Evolutionary conservation across 2,797 vertebrate species (phyloP).

Genomic region (Pseudomugil tenellus): DNA sequence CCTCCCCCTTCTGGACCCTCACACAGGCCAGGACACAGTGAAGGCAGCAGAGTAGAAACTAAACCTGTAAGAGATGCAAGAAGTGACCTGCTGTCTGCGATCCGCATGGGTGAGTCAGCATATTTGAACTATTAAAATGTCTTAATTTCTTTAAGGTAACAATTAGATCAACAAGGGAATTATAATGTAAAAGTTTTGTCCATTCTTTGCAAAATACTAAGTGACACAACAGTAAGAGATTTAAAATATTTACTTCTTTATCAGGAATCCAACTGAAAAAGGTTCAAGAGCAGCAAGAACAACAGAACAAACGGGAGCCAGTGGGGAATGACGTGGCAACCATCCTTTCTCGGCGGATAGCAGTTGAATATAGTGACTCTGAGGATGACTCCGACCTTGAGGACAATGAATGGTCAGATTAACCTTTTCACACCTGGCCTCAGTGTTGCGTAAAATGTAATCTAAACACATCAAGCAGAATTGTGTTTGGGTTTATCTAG

Average conservation of each 20-base stretch:
- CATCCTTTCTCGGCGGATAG: slow-evolving; percentile 94
- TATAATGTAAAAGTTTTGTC: neutral
- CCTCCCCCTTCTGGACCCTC: slow-evolving; percentile 54
- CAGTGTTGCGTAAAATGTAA: neutral
- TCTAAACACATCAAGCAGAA: neutral
- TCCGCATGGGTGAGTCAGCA: slow-evolving; percentile 85
- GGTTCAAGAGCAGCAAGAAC: slow-evolving; percentile 94
- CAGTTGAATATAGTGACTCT: slow-evolving; percentile 94
- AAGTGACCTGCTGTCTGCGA: slow-evolving; percentile 89
- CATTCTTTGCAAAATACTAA: neutral
- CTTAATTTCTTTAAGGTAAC: neutral
- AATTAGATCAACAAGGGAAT: neutral
- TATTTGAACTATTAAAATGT: neutral
- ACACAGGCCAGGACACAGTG: slow-evolving; percentile 61
- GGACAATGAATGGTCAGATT: slow-evolving; percentile 95
- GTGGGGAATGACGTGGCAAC: slow-evolving; percentile 94
- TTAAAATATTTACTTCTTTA: slow-evolving; percentile 21
- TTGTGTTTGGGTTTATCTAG: neutral
- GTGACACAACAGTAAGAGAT: neutral
- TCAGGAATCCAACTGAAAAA: slow-evolving; percentile 95
- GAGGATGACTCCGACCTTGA: slow-evolving; percentile 95
- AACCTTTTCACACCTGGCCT: slow-evolving; percentile 33
- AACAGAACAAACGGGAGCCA: slow-evolving; percentile 91
- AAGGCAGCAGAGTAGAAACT: slow-evolving; percentile 69
- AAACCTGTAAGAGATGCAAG: slow-evolving; percentile 84